Evolutionary conservation across 2,113 vertebrate genomes (phyloP).

Genomic region (Carettochelys insculpta): DNA sequence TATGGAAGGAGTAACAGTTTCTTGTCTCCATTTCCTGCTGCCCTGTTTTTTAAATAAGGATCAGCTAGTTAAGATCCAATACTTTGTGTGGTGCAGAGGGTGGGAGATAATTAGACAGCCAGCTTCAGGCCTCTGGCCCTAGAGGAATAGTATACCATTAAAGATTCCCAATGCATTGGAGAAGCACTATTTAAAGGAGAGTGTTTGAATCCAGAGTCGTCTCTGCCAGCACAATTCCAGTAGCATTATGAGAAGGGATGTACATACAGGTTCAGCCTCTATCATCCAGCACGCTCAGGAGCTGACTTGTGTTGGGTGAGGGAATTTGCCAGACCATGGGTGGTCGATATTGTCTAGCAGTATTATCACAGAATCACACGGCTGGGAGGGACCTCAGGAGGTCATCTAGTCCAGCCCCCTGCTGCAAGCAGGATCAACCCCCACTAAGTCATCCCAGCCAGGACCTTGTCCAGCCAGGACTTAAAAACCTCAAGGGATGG

Average conservation of each 20-base stretch:
- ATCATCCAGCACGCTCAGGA: too few species aligned
- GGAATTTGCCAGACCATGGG: too few species aligned
- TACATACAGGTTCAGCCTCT: background rate
- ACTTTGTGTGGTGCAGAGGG: background rate
- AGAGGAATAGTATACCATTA: background rate
- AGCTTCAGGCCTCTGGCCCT: background rate
- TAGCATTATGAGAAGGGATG: background rate
- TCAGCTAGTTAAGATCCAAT: background rate
- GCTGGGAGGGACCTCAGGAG: too few species aligned
- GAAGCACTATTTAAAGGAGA: background rate
- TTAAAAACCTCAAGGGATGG: too few species aligned
- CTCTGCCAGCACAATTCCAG: background rate
- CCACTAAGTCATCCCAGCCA: too few species aligned
- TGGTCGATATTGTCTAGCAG: too few species aligned
- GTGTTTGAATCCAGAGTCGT: background rate
- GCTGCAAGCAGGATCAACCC: too few species aligned
- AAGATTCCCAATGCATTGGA: background rate
- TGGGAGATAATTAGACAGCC: background rate
- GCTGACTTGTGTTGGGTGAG: too few species aligned
- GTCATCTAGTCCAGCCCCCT: too few species aligned
- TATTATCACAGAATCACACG: too few species aligned
- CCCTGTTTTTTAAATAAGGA: background rate
- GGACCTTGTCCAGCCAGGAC: too few species aligned
- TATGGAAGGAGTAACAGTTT: background rate
- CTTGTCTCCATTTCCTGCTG: background rate